Conservation (phyloP, 2,888 invertebrate species). For the Antheraea assamensis region DNA sequence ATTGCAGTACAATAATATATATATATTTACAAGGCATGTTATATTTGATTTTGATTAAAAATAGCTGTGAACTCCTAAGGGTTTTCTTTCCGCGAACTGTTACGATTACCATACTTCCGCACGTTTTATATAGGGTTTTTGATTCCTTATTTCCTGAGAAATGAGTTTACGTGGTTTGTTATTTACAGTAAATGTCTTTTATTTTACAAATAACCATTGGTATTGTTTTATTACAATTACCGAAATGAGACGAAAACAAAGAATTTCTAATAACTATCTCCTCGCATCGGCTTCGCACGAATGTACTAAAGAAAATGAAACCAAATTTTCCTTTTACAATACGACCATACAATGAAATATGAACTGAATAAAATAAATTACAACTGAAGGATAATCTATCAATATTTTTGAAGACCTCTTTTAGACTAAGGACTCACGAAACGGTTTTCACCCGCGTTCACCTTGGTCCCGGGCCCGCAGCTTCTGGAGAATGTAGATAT, state of each 20-base stretch:
- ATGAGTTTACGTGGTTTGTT: not conserved
- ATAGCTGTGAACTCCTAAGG: not conserved
- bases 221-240: not conserved
- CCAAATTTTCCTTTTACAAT: no score
- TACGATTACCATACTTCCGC: not conserved
- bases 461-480: no score
- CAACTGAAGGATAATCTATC: no score
- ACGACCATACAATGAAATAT: no score
- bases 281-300: no score
- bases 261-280: not conserved
- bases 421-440: no score
- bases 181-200: not conserved
- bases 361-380: no score
- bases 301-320: no score
- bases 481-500: no score
- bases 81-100: not conserved
- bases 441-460: no score
- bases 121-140: constrained; percentile 7
- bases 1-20: not conserved
- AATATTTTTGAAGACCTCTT: no score
- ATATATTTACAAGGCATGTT: not conserved
- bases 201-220: not conserved
- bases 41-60: not conserved
- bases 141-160: not conserved
- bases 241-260: not conserved